Evolutionary conservation across 2,888 invertebrate genomes (phyloP).

Genomic region (Acanthococcus lagerstroemiae): DNA sequence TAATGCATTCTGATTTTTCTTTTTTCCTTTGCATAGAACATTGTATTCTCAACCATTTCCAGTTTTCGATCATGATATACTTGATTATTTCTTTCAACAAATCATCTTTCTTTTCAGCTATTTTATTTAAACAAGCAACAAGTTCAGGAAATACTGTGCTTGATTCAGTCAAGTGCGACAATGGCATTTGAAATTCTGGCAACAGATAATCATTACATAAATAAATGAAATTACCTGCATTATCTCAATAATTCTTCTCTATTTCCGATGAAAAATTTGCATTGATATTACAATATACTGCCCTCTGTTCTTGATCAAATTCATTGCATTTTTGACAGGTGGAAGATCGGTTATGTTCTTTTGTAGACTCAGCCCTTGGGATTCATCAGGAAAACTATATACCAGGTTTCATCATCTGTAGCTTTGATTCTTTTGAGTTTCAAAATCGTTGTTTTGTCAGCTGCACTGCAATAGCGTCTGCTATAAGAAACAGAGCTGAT

Average conservation of each 20-base stretch:
- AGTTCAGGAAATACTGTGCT: conserved; percentile 18
- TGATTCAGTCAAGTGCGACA: background rate
- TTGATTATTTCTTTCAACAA: no score
- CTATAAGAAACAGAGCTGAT: no score
- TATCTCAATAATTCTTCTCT: conserved; percentile 15
- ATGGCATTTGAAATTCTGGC: conserved; percentile 5
- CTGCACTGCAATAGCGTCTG: no score
- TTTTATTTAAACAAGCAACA: conserved; percentile 15
- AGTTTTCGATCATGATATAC: no score
- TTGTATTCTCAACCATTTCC: no score
- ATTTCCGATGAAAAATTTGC: conserved; percentile 20
- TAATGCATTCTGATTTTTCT: no score
- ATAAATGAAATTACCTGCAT: conserved; percentile 26
- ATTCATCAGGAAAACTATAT: conserved; percentile 21
- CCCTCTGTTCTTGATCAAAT: conserved; percentile 25
- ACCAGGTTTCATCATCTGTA: conserved; percentile 18
- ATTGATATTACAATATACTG: conserved; percentile 22
- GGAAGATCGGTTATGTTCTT: conserved; percentile 18
- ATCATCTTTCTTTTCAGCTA: conserved; percentile 3
- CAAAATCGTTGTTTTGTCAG: conserved; percentile 26
- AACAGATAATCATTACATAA: conserved; percentile 17
- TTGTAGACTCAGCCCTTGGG: conserved; percentile 8
- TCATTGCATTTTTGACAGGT: conserved; percentile 6
- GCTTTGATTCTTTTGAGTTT: conserved; percentile 25
- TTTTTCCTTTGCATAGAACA: no score